These are phyloP conservation scores for Lymantria dispar DNA, from an alignment of 2,888 invertebrate genomes.

Conservation along the genomic window DNA sequence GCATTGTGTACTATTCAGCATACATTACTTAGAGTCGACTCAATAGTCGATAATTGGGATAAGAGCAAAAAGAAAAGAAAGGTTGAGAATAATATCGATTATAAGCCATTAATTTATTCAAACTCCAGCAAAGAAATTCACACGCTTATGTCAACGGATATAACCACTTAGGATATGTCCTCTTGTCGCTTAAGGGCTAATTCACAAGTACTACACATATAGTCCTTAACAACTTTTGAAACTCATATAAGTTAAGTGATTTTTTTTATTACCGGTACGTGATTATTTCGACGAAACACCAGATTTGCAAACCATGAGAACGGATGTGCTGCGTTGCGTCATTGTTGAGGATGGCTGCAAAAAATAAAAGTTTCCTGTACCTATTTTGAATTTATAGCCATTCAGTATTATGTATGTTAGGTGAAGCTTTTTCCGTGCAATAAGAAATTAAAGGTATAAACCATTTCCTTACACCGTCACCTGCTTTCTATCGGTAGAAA, in stretches of 20 bases:
- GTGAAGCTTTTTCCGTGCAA: too few species aligned
- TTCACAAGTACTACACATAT: conserved; percentile 18
- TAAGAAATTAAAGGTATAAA: too few species aligned
- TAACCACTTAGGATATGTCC: conserved; percentile 48
- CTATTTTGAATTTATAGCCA: neutral
- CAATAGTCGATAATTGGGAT: too few species aligned
- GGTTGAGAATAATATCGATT: neutral
- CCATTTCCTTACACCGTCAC: too few species aligned
- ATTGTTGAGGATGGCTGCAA: conserved; percentile 34
- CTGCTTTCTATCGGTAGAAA: too few species aligned
- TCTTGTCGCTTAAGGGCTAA: conserved; percentile 33
- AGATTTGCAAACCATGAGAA: conserved; percentile 54
- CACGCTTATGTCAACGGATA: conserved; percentile 53
- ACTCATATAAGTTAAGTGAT: conserved; percentile 47
- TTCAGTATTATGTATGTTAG: too few species aligned
- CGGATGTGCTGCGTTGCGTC: conserved; percentile 50
- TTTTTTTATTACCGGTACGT: conserved; percentile 52
- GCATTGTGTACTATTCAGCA: too few species aligned
- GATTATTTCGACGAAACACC: conserved; percentile 55
- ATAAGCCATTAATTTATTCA: neutral
- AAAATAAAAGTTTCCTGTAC: conserved; percentile 19
- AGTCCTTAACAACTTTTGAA: conserved; percentile 13
- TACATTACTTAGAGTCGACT: too few species aligned
- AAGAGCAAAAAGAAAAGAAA: too few species aligned
- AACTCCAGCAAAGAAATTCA: conserved; percentile 33